phyloP scores from a whole-genome alignment of 2,113 vertebrate species.

The Amazona guildingii region DNA sequence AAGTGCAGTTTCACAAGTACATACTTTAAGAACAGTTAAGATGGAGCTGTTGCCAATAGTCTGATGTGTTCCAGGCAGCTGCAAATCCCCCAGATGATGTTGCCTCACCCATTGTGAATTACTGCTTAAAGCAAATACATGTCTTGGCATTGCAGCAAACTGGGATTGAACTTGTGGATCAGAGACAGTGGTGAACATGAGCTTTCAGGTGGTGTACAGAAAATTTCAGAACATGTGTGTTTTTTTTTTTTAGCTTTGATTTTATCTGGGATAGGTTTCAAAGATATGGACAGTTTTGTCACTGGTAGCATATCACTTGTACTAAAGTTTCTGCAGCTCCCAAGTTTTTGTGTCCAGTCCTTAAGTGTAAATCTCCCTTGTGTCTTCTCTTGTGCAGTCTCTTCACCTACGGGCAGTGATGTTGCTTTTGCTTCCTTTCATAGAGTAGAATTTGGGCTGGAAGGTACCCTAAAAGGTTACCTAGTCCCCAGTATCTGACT shows the following conservation, averaged over 20 bases:
- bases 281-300: neutral
- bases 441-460: neutral
- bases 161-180: conserved; percentile 15
- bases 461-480: neutral
- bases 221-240: neutral
- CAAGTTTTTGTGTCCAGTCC: neutral
- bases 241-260: conserved; percentile 35
- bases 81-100: neutral
- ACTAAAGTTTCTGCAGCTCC: neutral
- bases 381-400: neutral
- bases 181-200: neutral
- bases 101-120: neutral
- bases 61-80: neutral
- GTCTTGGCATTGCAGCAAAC: conserved; percentile 33
- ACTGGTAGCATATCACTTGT: neutral
- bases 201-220: neutral
- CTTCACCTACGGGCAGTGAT: neutral
- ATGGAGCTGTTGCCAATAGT: neutral
- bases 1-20: neutral
- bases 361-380: neutral
- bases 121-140: neutral
- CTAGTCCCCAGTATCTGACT: neutral
- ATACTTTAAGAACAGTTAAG: neutral
- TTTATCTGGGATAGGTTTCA: neutral
- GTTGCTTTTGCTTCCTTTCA: neutral